phyloP scores from a whole-genome alignment of 2,113 vertebrate species.

The Pachypanchax playfairii region DNA sequence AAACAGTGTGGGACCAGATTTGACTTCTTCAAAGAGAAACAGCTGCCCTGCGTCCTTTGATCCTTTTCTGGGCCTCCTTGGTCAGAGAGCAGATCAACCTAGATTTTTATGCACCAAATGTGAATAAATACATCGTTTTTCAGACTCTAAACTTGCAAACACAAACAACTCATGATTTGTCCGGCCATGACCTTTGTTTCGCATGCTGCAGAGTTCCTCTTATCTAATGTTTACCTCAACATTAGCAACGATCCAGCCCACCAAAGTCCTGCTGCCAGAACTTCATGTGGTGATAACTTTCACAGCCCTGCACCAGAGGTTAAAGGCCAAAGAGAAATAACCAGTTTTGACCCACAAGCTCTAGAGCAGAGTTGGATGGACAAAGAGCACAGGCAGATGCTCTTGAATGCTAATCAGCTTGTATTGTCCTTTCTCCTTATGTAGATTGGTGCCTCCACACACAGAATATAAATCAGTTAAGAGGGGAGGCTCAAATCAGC shows the following conservation, averaged over 20 bases:
- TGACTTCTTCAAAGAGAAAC: constrained; percentile 71
- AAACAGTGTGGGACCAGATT: constrained; percentile 53
- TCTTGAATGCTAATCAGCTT: constrained; percentile 68
- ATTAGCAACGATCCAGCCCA: constrained; percentile 32
- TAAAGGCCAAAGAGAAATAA: constrained; percentile 48
- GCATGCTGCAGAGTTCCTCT: constrained; percentile 12
- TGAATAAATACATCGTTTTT: constrained; percentile 32
- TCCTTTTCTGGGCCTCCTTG: constrained; percentile 58
- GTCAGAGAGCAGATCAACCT: constrained; percentile 46
- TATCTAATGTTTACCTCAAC: constrained; percentile 61
- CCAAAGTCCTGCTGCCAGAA: constrained; percentile 47
- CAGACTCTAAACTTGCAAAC: constrained; percentile 30
- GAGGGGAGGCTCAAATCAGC: constrained; percentile 52
- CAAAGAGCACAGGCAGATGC: constrained; percentile 59
- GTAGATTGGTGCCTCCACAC: constrained; percentile 61
- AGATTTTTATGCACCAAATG: constrained; percentile 32
- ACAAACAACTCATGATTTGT: constrained; percentile 4
- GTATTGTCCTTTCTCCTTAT: constrained; percentile 62
- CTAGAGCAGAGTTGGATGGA: constrained; percentile 63
- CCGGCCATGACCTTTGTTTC: constrained; percentile 11
- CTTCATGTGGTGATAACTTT: constrained; percentile 26
- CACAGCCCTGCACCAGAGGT: constrained; percentile 25
- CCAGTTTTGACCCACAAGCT: constrained; percentile 46
- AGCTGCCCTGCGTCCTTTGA: constrained; percentile 66
- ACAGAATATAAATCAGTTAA: constrained; percentile 70